Percentiles rank a stretch among this genome's conserved stretches.
Conservation (phyloP, 2,797 vertebrate genomes). For the Liasis olivaceus region DNA sequence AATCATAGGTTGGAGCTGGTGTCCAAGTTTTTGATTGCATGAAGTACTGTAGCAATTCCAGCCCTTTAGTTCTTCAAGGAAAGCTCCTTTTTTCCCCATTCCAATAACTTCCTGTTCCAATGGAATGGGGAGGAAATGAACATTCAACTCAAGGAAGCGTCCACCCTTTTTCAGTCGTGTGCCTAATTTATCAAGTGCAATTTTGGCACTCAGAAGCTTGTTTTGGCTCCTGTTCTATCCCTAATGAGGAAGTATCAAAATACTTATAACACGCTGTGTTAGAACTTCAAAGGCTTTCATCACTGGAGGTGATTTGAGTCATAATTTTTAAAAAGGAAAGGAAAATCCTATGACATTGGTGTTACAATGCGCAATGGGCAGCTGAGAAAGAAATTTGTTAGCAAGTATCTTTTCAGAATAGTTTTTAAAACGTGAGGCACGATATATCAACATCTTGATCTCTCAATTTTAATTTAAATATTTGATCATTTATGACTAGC, state of each 20-base stretch:
- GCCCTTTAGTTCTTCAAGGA: slow-evolving; percentile 78
- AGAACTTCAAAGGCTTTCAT: slow-evolving; percentile 80
- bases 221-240: slow-evolving; percentile 82
- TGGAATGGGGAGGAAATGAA: slow-evolving; percentile 89
- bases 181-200: slow-evolving; percentile 89
- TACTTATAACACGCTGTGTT: slow-evolving; percentile 72
- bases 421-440: not conserved
- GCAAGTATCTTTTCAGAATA: not conserved
- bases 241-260: slow-evolving; percentile 80
- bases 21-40: slow-evolving; percentile 77
- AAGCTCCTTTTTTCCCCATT: slow-evolving; percentile 72
- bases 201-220: slow-evolving; percentile 86
- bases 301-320: slow-evolving; percentile 69
- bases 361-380: slow-evolving; percentile 2
- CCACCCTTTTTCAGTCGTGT: slow-evolving; percentile 95
- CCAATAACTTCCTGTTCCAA: slow-evolving; percentile 89
- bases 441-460: not conserved
- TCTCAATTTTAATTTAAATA: not conserved
- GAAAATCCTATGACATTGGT: not conserved
- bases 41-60: slow-evolving; percentile 61
- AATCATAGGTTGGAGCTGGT: slow-evolving; percentile 64
- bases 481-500: not conserved
- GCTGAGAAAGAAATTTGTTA: not conserved
- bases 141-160: slow-evolving; percentile 82
- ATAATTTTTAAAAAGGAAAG: slow-evolving; percentile 53